Conservation (phyloP, 2,797 vertebrate species). For the Halcyon leucocephala region DNA sequence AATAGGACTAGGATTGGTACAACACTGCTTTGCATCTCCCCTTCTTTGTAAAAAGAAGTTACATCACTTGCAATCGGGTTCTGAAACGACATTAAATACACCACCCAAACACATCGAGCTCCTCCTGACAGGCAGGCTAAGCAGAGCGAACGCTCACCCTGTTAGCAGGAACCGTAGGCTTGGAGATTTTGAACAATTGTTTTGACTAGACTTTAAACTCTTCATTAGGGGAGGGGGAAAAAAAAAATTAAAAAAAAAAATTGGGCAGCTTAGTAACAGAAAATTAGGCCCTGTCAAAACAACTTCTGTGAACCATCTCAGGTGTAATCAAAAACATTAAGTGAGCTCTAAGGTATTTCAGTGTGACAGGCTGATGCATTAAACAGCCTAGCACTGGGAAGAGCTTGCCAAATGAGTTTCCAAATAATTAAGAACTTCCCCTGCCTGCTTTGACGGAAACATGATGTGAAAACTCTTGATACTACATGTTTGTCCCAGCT, state of each 20-base stretch:
- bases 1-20: not conserved
- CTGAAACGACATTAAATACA: not conserved
- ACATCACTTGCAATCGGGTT: not conserved
- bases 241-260: not conserved
- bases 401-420: constrained; percentile 36
- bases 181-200: not conserved
- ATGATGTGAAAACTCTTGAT: not conserved
- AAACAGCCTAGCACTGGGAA: not conserved
- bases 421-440: constrained; percentile 25
- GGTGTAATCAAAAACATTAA: not conserved
- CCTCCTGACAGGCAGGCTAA: not conserved
- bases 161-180: not conserved
- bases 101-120: not conserved
- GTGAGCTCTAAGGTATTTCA: constrained; percentile 11
- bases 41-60: not conserved
- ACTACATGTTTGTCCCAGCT: not conserved
- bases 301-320: constrained; percentile 23
- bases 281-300: constrained; percentile 29
- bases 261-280: constrained; percentile 6
- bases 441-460: not conserved
- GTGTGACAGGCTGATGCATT: not conserved
- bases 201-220: constrained; percentile 16
- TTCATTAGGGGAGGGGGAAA: not conserved
- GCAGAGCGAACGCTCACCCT: rapidly evolving
- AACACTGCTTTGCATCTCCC: not conserved